A percentile compares a stretch with the other conserved stretches of the same genome.
Conservation (phyloP, 1,140 invertebrate genomes). For the Cataglyphis hispanica region DNA sequence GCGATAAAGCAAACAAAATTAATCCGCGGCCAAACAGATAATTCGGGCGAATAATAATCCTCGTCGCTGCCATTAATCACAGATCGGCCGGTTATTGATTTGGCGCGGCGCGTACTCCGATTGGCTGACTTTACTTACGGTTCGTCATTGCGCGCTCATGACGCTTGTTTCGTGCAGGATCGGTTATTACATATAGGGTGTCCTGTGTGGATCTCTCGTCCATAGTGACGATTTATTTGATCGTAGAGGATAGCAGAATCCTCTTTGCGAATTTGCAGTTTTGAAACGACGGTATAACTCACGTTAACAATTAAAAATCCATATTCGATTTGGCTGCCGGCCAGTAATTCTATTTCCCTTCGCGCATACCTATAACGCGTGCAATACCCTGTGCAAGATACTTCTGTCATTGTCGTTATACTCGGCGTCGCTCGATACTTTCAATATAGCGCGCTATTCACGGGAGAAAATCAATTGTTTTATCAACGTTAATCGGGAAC, state of each 20-base stretch:
- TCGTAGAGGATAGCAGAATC: background rate
- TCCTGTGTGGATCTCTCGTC: background rate
- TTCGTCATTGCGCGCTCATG: constrained; percentile 54
- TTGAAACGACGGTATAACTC: constrained; percentile 36
- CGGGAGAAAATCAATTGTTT: background rate
- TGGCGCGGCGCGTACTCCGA: constrained; percentile 39
- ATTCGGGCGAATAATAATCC: constrained; percentile 56
- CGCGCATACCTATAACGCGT: background rate
- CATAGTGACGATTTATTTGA: constrained; percentile 63
- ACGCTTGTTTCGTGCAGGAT: constrained; percentile 58
- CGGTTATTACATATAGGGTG: constrained; percentile 1
- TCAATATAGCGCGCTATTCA: background rate
- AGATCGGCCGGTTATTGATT: constrained; percentile 67
- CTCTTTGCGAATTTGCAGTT: constrained; percentile 28
- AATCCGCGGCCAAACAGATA: constrained; percentile 54
- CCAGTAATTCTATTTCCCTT: constrained; percentile 71
- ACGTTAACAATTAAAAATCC: constrained; percentile 75
- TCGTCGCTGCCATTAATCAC: constrained; percentile 64
- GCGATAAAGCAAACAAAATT: constrained; percentile 50
- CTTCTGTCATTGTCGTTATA: background rate
- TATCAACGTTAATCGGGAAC: background rate
- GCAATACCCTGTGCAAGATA: background rate
- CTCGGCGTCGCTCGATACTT: background rate
- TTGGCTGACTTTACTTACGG: constrained; percentile 67
- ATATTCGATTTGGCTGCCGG: constrained; percentile 69